These are phyloP conservation scores for Drosophila sp. DNA, from an alignment of 1,140 invertebrate genomes.

Conservation along the genomic window DNA sequence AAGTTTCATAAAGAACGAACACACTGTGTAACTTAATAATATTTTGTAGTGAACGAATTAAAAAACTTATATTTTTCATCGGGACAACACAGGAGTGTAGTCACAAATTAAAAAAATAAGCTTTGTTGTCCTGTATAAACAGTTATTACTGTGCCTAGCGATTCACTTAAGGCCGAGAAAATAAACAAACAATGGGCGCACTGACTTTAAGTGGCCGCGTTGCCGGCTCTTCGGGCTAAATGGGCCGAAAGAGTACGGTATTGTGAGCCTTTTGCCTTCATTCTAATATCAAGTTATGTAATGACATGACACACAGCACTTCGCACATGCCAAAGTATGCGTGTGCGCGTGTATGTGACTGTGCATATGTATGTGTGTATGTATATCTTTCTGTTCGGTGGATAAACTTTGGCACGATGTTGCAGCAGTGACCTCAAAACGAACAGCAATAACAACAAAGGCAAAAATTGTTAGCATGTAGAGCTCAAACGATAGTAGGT, in stretches of 20 bases:
- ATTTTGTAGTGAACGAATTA: too few species aligned
- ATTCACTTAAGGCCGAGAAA: constrained; percentile 35
- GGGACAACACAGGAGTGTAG: too few species aligned
- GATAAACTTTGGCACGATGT: constrained; percentile 59
- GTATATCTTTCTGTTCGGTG: constrained; percentile 15
- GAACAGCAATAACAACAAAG: constrained; percentile 10
- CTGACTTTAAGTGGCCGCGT: constrained; percentile 45
- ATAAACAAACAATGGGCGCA: constrained; percentile 50
- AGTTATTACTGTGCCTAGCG: constrained; percentile 36
- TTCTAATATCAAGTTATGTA: constrained; percentile 68
- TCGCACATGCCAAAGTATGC: constrained; percentile 42
- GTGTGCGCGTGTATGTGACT: constrained; percentile 4
- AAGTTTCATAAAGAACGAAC: too few species aligned
- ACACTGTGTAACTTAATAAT: too few species aligned
- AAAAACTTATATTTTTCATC: too few species aligned
- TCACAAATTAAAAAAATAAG: too few species aligned
- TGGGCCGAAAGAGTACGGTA: constrained; percentile 26
- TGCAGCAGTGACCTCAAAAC: constrained; percentile 56
- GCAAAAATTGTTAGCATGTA: not conserved
- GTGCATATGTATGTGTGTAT: constrained; percentile 4
- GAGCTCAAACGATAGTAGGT: not conserved
- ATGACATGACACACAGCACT: constrained; percentile 64
- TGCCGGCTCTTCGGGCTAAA: constrained; percentile 43
- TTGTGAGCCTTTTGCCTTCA: constrained; percentile 40
- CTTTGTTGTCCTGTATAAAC: constrained; percentile 7